Percentiles rank a stretch among this genome's conserved stretches.
Conservation (phyloP, 2,888 invertebrate genomes). For the Hermaeophaga mercurialis region DNA sequence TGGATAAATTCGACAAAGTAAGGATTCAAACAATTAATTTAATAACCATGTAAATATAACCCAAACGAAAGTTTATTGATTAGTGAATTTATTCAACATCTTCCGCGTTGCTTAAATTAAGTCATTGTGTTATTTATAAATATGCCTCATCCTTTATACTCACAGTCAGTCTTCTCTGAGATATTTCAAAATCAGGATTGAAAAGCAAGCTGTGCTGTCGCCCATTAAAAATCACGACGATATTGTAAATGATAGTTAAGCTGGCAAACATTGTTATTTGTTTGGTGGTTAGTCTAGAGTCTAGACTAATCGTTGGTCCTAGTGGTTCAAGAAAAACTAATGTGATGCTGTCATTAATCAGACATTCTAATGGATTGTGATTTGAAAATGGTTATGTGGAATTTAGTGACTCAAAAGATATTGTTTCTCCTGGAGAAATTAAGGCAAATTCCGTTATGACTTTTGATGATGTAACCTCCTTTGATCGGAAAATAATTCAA, state of each 20-base stretch:
- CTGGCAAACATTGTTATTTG: neutral
- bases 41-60: too few relatives aligned
- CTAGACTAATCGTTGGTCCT: neutral
- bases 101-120: too few relatives aligned
- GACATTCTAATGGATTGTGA: too few relatives aligned
- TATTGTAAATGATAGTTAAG: neutral
- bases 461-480: too few relatives aligned
- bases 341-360: neutral
- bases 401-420: too few relatives aligned
- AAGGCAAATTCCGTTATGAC: too few relatives aligned
- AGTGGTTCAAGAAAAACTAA: too few relatives aligned
- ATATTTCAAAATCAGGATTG: slow-evolving; percentile 7
- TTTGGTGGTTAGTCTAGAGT: neutral
- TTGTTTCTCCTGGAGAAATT: too few relatives aligned
- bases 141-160: neutral
- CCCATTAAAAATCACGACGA: slow-evolving; percentile 9
- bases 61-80: too few relatives aligned
- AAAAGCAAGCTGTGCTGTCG: slow-evolving; percentile 3
- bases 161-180: neutral
- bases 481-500: too few relatives aligned
- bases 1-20: too few relatives aligned
- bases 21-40: too few relatives aligned
- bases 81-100: slow-evolving; percentile 34
- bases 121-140: neutral
- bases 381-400: neutral